Conservation (phyloP, 92 coral and sea anemone species). For the Parazoanthus atlanticus region DNA sequence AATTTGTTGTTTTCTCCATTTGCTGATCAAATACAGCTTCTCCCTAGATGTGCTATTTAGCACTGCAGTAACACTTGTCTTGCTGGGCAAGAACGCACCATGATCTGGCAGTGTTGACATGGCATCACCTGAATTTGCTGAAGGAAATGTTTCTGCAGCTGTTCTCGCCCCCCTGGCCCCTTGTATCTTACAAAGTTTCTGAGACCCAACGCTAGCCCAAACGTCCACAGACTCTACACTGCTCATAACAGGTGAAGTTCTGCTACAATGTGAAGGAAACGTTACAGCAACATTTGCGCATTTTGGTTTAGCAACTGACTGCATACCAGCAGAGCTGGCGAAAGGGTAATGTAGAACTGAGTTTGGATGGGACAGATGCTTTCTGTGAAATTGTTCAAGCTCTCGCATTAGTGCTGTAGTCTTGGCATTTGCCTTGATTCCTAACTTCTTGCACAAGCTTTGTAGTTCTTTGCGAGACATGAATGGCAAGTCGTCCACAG, state of each 20-base stretch:
- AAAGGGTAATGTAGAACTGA: slow-evolving; percentile 85
- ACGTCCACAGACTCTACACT: slow-evolving; percentile 61
- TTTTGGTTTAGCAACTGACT: neutral
- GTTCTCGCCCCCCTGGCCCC: slow-evolving; percentile 65
- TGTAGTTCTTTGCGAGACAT: slow-evolving; percentile 85
- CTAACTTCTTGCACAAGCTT: slow-evolving; percentile 74
- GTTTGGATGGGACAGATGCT: slow-evolving; percentile 61
- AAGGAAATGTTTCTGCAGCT: slow-evolving; percentile 45
- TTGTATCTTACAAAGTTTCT: slow-evolving; percentile 45
- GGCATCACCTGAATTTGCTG: neutral
- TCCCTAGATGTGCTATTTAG: slow-evolving; percentile 65
- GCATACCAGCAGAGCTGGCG: slow-evolving; percentile 43
- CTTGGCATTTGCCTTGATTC: slow-evolving; percentile 79
- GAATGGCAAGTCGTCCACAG: slow-evolving; percentile 53
- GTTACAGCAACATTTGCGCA: neutral
- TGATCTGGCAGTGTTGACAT: slow-evolving; percentile 4
- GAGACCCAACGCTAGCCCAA: slow-evolving; percentile 65
- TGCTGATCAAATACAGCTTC: slow-evolving; percentile 72
- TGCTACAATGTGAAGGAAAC: slow-evolving; percentile 40
- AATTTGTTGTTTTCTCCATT: slow-evolving; percentile 88
- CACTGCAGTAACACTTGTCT: slow-evolving; percentile 77
- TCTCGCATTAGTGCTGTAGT: slow-evolving; percentile 60
- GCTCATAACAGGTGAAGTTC: slow-evolving; percentile 54
- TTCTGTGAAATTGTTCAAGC: slow-evolving; percentile 65
- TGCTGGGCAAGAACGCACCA: slow-evolving; percentile 44